These are phyloP conservation scores for Dasypolia templi DNA, from an alignment of 2,888 invertebrate genomes.

Conservation along the genomic window DNA sequence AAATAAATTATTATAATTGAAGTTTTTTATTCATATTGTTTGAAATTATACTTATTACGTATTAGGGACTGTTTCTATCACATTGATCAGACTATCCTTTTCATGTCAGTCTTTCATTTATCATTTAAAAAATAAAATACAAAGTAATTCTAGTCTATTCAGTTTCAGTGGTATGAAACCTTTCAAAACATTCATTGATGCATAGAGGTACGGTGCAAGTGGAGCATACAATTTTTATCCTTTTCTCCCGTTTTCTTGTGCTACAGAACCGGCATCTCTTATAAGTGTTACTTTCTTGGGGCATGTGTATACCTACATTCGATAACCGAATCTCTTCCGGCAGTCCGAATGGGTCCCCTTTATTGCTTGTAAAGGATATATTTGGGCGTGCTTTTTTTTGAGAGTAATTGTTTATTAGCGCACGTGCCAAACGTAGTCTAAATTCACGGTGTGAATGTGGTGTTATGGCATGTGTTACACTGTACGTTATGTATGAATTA, in stretches of 20 bases:
- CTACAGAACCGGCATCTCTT: too few species aligned
- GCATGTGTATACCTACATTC: too few species aligned
- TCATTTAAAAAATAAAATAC: slow-evolving; percentile 16
- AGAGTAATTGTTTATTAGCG: slow-evolving; percentile 47
- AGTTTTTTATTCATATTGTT: too few species aligned
- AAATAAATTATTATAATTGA: too few species aligned
- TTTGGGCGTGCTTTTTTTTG: slow-evolving; percentile 34
- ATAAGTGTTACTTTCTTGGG: too few species aligned
- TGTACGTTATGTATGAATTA: slow-evolving; percentile 28
- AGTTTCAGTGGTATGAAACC: slow-evolving; percentile 29
- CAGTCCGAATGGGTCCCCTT: too few species aligned
- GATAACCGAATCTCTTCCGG: too few species aligned
- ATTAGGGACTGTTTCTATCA: not conserved
- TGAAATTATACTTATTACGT: slow-evolving; percentile 14
- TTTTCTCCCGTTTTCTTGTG: too few species aligned
- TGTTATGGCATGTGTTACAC: slow-evolving; percentile 25
- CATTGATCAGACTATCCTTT: slow-evolving; percentile 18
- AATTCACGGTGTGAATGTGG: slow-evolving; percentile 57
- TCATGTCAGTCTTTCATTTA: slow-evolving; percentile 15
- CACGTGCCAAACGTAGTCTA: slow-evolving; percentile 54
- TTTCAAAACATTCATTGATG: too few species aligned
- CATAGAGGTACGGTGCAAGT: too few species aligned
- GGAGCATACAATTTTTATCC: too few species aligned
- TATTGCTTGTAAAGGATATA: slow-evolving; percentile 28
- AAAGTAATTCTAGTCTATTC: slow-evolving; percentile 14